Conservation (phyloP, 2,888 invertebrate species). For the Neocrepidodera transversa region DNA sequence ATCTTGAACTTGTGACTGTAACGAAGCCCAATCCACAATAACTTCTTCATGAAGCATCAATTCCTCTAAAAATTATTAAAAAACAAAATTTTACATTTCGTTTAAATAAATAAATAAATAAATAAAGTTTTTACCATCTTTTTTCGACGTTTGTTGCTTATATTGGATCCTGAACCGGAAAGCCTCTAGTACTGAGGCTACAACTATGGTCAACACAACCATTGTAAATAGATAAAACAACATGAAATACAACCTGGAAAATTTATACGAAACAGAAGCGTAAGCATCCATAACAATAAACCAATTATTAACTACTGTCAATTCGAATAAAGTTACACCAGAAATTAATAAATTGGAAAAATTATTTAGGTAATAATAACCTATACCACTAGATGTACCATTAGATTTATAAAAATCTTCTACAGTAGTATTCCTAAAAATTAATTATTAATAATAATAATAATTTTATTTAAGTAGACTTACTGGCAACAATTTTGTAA, state of each 20-base stretch:
- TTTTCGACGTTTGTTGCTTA: constrained; percentile 79
- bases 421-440: constrained; percentile 78
- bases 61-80: constrained; percentile 65
- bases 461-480: too few species aligned
- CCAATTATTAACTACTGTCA: constrained; percentile 93
- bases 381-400: constrained; percentile 72
- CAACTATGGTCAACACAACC: constrained; percentile 90
- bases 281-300: constrained; percentile 91
- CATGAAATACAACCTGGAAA: constrained; percentile 86
- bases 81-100: too few species aligned
- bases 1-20: constrained; percentile 66
- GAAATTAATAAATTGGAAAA: constrained; percentile 76
- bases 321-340: constrained; percentile 84
- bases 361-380: constrained; percentile 88
- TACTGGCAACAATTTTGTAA: constrained; percentile 85
- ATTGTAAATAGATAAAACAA: constrained; percentile 87
- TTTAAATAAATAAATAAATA: constrained; percentile 4
- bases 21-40: constrained; percentile 73
- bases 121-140: constrained; percentile 66
- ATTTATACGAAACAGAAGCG: constrained; percentile 71
- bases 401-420: constrained; percentile 78
- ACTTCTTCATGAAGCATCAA: constrained; percentile 79
- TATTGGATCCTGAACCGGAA: constrained; percentile 89
- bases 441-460: too few species aligned
- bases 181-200: constrained; percentile 87